These are phyloP conservation scores for Ametastegia equiseti DNA, from an alignment of 2,888 invertebrate genomes.

Conservation along the genomic window DNA sequence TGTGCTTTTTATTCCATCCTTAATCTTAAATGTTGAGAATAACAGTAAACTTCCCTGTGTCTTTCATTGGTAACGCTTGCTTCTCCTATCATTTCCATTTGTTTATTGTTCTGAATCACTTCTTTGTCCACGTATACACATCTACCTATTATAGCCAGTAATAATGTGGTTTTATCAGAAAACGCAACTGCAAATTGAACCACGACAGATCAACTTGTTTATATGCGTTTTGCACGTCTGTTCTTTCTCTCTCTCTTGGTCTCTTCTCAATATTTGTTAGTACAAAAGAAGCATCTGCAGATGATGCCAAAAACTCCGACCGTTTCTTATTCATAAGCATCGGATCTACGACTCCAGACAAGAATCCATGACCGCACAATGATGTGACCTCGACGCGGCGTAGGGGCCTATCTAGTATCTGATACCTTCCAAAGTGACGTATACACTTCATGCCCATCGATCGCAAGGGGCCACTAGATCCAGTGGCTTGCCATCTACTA, in stretches of 20 bases:
- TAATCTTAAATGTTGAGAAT: neutral
- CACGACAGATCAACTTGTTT: neutral
- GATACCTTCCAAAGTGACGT: neutral
- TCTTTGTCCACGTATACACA: neutral
- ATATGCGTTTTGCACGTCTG: constrained; percentile 34
- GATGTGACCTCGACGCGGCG: neutral
- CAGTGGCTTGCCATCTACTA: no score
- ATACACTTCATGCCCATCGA: neutral
- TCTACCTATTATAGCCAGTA: constrained; percentile 32
- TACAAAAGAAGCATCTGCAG: neutral
- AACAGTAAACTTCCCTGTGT: constrained; percentile 62
- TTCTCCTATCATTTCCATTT: constrained; percentile 60
- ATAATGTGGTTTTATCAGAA: neutral
- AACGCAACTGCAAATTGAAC: constrained; percentile 26
- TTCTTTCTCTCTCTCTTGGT: constrained; percentile 49
- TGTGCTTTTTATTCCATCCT: neutral
- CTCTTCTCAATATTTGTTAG: constrained; percentile 29
- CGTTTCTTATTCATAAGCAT: constrained; percentile 22
- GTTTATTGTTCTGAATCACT: constrained; percentile 31
- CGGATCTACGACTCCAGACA: neutral
- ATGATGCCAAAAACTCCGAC: constrained; percentile 16
- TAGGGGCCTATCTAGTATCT: constrained; percentile 2
- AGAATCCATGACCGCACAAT: neutral
- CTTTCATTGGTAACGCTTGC: constrained; percentile 68
- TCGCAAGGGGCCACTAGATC: no score